Base-by-base conservation (phyloP, 1,140 invertebrate genomes). In the Diachasma alloeum region DNA sequence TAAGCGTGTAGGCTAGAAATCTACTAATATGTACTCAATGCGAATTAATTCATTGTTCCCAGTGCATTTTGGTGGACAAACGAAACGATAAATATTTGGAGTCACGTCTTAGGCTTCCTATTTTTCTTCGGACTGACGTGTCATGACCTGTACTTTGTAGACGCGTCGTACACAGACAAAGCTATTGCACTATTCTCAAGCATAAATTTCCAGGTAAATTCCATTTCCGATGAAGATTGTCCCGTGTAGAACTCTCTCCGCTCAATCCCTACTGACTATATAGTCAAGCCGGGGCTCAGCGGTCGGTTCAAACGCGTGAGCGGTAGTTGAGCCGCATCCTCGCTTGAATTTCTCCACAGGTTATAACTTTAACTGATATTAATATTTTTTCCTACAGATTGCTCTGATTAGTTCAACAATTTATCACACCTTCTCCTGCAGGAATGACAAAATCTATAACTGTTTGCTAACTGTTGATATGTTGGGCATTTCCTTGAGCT, bases 21-120 rank as follows among this genome's bases (percentile, higher is more conserved):
- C n/a, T n/a, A n/a, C n/a, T 42, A 72, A n/a, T 2, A 37, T 44
- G 22, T 44, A 11, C 6, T 15, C 1, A 17, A 68, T 46, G 53
- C 22, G 2, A 22, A 36, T 48, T 72, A 13, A 67, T 26, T 56
- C 8, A 36, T 76, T 78, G 75, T 72, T 86, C 81, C 72, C 86
- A 97, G 97, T 85, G 92, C 97, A 84, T 97, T 98, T 90, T 96
- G 96, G 93, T 97, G 97, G 96, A 98, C 95, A 19, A 99, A 99
- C 85, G 97, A 99, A 89, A 98, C 97, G 3, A 93, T 99, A 80
- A 99, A 99, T 83, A 98, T 99, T 84, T 99, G 97, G 97, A 97
- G 96, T 74, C 97, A 99, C 88, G 91, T 99, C 78, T 93, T 97
- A 78, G 97, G 97, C 9, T 98, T 97, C 91, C 92, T 97, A 83